Conservation (phyloP, 2,888 invertebrate species). For the Thymelicus acteon region DNA sequence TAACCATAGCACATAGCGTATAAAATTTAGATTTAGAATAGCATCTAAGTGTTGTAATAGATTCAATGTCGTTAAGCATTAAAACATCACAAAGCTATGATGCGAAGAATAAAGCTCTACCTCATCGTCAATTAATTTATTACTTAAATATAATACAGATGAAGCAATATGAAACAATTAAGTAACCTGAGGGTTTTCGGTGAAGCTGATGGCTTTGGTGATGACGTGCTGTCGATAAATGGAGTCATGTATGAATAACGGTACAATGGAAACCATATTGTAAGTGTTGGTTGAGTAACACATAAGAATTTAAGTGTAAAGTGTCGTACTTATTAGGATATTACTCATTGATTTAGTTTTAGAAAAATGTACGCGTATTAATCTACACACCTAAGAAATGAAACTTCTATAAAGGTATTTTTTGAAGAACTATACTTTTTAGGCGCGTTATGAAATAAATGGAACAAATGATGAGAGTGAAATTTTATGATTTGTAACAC, state of each 20-base stretch:
- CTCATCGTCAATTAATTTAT: conserved; percentile 23
- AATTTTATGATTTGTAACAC: no score
- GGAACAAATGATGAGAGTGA: no score
- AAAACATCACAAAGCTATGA: conserved; percentile 3
- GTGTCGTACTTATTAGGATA: neutral
- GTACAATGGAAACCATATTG: conserved; percentile 43
- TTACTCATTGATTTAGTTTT: neutral
- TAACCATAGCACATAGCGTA: neutral
- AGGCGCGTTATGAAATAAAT: no score
- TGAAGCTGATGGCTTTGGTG: conserved; percentile 84
- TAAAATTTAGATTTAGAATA: neutral
- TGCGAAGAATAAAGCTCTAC: conserved; percentile 19
- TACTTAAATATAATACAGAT: conserved; percentile 39
- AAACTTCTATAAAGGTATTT: no score
- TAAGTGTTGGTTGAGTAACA: conserved; percentile 17
- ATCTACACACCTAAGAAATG: no score
- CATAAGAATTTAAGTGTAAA: conserved; percentile 10
- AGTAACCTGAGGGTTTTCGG: conserved; percentile 83
- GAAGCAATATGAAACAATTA: conserved; percentile 61
- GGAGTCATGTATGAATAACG: conserved; percentile 73
- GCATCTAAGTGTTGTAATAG: neutral
- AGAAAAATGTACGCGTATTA: neutral
- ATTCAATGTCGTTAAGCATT: neutral
- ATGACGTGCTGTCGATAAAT: conserved; percentile 82
- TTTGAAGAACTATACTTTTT: no score